Percentiles rank a stretch among this genome's conserved stretches.
Evolutionary conservation across 2,113 vertebrate species (phyloP).

Genomic region (Platichthys stellatus): DNA sequence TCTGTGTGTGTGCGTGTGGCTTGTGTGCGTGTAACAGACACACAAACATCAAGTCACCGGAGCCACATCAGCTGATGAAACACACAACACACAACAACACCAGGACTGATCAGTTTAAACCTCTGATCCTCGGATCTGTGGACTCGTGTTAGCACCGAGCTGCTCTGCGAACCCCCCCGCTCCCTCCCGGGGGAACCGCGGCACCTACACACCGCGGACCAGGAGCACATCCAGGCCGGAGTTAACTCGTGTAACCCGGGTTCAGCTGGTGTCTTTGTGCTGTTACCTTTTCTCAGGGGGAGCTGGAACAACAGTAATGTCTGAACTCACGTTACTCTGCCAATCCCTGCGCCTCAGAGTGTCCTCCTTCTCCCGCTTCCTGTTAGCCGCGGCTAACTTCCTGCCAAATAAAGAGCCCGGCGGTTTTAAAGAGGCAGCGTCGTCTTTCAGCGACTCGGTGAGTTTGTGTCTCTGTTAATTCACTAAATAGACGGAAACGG

Average conservation of each 20-base stretch:
- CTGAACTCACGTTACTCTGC: slow-evolving; percentile 28
- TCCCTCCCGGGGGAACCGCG: neutral
- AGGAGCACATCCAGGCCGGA: neutral
- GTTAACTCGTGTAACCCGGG: neutral
- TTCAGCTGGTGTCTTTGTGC: fast-evolving
- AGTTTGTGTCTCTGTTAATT: neutral
- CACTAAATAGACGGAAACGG: fast-evolving
- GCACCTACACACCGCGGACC: no score
- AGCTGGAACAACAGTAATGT: neutral
- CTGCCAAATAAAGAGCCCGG: slow-evolving; percentile 67
- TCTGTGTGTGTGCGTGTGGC: no score
- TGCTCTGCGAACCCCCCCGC: neutral
- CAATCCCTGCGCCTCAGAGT: slow-evolving; percentile 59
- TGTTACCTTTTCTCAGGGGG: slow-evolving; percentile 51
- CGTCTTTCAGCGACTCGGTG: fast-evolving
- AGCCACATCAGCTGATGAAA: neutral
- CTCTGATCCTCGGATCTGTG: neutral
- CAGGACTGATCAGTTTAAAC: neutral
- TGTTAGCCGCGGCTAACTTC: slow-evolving; percentile 66
- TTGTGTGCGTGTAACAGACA: no score
- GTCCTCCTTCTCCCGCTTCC: slow-evolving; percentile 61
- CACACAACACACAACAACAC: no score
- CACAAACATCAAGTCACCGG: neutral
- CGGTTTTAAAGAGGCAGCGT: slow-evolving; percentile 61
- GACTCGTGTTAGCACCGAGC: slow-evolving; percentile 21